These are phyloP conservation scores for Zaprionus vittiger DNA, from an alignment of 1,140 invertebrate genomes.

Conservation along the genomic window DNA sequence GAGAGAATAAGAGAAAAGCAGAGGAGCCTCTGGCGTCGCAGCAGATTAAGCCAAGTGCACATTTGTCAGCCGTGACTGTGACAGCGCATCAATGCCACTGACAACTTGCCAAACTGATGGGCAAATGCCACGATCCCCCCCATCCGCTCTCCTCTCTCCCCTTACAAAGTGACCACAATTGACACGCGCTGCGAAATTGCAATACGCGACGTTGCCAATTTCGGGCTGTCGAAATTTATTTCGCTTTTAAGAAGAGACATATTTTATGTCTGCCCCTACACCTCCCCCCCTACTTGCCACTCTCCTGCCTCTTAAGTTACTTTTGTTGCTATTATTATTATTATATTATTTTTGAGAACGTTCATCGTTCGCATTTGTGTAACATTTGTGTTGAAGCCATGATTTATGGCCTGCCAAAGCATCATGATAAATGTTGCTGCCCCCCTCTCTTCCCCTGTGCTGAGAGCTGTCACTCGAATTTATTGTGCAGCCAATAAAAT, in stretches of 20 bases:
- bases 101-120: conserved; percentile 33
- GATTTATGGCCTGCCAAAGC: conserved; percentile 38
- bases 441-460: background rate
- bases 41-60: conserved; percentile 56
- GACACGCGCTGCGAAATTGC: conserved; percentile 25
- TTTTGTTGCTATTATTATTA: conserved; percentile 15
- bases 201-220: background rate
- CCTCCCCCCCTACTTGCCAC: too few species aligned
- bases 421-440: conserved; percentile 42
- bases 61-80: conserved; percentile 65
- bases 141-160: background rate
- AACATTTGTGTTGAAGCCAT: conserved; percentile 33
- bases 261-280: conserved; percentile 1
- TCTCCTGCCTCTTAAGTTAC: background rate
- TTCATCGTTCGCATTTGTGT: conserved; percentile 17
- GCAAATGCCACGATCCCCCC: background rate
- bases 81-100: conserved; percentile 46
- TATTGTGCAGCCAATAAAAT: conserved; percentile 43
- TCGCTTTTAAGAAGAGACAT: background rate
- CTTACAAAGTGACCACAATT: conserved; percentile 10
- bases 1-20: background rate
- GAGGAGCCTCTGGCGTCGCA: background rate
- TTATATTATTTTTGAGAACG: conserved; percentile 1
- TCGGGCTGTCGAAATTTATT: conserved; percentile 5
- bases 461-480: conserved; percentile 29